phyloP scores from a whole-genome alignment of 2,797 vertebrate genomes.

The Smutsia gigantea region DNA sequence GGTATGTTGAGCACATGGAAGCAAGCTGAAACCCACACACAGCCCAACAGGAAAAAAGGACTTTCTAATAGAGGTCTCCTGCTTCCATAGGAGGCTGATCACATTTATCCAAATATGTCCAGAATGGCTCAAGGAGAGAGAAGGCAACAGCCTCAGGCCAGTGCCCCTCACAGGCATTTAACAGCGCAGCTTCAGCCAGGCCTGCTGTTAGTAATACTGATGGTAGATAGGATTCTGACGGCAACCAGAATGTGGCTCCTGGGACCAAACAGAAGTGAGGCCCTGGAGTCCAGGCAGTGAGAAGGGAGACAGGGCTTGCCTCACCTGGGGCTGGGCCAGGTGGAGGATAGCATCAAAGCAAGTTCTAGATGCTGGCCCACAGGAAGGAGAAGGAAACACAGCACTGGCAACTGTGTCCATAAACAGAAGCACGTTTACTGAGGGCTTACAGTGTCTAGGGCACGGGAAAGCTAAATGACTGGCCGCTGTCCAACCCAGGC shows the following conservation, averaged over 20 bases:
- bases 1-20: constrained; percentile 84
- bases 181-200: background rate
- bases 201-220: background rate
- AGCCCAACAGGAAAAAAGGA: background rate
- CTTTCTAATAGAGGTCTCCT: background rate
- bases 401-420: background rate
- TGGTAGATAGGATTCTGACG: background rate
- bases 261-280: background rate
- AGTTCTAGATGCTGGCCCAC: background rate
- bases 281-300: background rate
- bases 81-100: background rate
- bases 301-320: background rate
- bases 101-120: background rate
- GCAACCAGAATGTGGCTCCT: background rate
- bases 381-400: background rate
- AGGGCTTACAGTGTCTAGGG: background rate
- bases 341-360: background rate
- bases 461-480: background rate
- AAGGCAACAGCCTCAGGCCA: background rate
- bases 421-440: background rate
- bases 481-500: background rate
- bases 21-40: no score
- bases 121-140: background rate
- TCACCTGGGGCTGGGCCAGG: background rate
- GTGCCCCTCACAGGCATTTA: background rate